Conservation (phyloP, 2,797 vertebrate genomes). For the Megalops cyprinoides region DNA sequence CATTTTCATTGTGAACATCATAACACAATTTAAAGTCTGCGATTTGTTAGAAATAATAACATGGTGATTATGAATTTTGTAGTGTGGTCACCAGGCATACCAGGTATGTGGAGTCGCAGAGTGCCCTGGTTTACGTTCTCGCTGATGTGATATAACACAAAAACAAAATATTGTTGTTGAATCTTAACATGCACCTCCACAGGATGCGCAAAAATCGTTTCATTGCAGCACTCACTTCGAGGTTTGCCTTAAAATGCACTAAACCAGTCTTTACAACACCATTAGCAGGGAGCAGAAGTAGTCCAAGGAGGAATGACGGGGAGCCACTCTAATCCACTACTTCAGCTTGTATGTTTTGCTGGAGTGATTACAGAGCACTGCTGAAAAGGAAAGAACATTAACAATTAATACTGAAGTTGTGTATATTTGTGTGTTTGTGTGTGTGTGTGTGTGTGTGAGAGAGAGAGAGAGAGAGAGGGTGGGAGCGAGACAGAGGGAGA, state of each 20-base stretch:
- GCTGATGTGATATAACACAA: no score
- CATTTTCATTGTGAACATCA: no score
- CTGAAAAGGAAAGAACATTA: background rate
- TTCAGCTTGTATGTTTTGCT: constrained; percentile 3
- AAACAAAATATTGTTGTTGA: background rate
- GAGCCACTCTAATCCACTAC: background rate
- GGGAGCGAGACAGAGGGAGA: background rate
- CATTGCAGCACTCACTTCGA: background rate
- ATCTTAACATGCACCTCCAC: background rate
- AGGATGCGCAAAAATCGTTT: background rate
- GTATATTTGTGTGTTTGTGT: no score
- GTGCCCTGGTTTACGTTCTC: no score
- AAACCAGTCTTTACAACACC: background rate
- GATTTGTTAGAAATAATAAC: no score
- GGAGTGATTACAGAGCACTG: background rate
- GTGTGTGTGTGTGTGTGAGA: constrained; percentile 7
- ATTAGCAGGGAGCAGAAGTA: background rate
- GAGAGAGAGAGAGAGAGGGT: background rate
- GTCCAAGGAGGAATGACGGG: background rate
- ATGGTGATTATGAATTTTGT: no score
- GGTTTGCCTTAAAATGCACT: background rate
- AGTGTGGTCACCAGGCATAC: no score
- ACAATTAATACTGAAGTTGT: background rate
- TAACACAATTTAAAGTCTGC: no score
- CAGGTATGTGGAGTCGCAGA: no score